These are phyloP conservation scores for Chaetodon auriga DNA, from an alignment of 2,113 vertebrate species.

Conservation along the genomic window DNA sequence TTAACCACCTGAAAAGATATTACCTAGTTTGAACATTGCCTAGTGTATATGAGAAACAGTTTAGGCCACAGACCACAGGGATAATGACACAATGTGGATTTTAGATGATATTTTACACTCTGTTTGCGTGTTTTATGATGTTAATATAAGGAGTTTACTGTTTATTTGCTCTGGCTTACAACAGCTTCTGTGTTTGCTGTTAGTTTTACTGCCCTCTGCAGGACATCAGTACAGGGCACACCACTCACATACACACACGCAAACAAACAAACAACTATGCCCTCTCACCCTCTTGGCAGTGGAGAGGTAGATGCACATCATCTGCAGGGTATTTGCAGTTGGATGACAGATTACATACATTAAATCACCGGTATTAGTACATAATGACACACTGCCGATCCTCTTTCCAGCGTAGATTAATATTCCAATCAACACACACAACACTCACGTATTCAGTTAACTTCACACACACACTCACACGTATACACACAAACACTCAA, in stretches of 20 bases:
- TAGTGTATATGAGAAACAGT: background rate
- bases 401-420: constrained; percentile 31
- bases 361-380: constrained; percentile 71
- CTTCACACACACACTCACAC: constrained; percentile 13
- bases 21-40: background rate
- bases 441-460: constrained; percentile 1
- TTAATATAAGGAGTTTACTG: constrained; percentile 6
- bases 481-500: background rate
- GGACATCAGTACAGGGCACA: constrained; percentile 22
- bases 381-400: constrained; percentile 43
- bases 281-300: background rate
- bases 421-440: constrained; percentile 36
- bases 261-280: background rate
- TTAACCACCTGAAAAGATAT: background rate
- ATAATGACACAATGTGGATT: background rate
- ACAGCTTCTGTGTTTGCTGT: constrained; percentile 34
- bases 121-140: constrained; percentile 15
- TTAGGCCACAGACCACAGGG: background rate
- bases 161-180: constrained; percentile 40
- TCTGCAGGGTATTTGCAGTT: constrained; percentile 5
- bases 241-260: background rate
- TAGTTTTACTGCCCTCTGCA: constrained; percentile 67
- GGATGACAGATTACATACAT: constrained; percentile 27
- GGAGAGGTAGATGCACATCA: background rate
- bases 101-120: background rate